Conservation (phyloP, 2,113 vertebrate genomes). For the Rhinolophus sinicus region DNA sequence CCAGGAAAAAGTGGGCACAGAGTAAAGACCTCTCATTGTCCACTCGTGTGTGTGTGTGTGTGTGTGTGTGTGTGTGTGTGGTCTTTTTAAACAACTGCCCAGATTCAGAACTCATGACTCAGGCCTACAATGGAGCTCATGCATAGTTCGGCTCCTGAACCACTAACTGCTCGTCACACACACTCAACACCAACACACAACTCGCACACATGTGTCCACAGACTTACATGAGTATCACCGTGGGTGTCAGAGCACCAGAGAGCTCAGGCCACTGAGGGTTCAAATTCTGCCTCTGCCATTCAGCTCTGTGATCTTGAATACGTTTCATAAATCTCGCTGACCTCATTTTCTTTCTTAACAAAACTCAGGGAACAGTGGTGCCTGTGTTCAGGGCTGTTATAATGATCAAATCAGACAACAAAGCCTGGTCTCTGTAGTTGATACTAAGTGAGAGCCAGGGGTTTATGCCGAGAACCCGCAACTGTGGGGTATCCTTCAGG, state of each 20-base stretch:
- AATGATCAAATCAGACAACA: not conserved
- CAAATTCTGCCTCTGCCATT: not conserved
- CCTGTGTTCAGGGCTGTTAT: not conserved
- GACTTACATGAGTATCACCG: not conserved
- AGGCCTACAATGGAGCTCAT: not conserved
- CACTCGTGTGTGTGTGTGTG: not conserved
- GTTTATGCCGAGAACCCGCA: not conserved
- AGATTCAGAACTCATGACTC: not conserved
- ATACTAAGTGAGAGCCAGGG: not conserved
- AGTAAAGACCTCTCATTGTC: not conserved
- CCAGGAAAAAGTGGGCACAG: not conserved
- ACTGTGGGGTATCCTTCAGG: not conserved
- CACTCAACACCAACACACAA: too few relatives aligned
- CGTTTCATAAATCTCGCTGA: not conserved
- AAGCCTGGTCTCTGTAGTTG: not conserved
- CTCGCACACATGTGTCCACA: not conserved
- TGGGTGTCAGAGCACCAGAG: not conserved
- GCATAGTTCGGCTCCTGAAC: not conserved
- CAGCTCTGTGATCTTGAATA: not conserved
- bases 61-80: not conserved
- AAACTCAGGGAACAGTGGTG: not conserved
- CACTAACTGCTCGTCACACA: not conserved
- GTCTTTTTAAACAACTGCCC: not conserved
- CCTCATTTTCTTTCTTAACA: not conserved
- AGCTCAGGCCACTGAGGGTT: not conserved